Evolutionary conservation across 2,888 invertebrate species (phyloP).

Genomic region (Dryomyza anilis): DNA sequence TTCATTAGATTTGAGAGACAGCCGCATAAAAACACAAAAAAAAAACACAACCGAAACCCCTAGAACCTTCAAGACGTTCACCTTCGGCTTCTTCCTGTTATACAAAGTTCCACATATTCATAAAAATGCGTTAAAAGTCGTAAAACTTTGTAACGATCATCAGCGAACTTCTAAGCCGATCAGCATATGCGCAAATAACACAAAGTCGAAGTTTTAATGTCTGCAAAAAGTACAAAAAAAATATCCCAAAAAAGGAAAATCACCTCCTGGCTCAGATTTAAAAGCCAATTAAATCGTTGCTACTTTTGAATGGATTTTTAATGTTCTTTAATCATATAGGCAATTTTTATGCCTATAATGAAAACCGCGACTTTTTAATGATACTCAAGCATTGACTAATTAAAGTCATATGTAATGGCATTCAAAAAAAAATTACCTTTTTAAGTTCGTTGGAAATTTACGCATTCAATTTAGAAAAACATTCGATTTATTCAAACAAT

Average conservation of each 20-base stretch:
- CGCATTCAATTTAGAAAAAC: no score
- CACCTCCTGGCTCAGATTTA: no score
- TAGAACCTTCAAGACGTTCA: neutral
- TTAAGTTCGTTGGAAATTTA: no score
- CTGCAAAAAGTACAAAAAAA: neutral
- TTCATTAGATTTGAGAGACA: conserved; percentile 5
- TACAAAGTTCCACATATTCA: conserved; percentile 17
- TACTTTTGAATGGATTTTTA: conserved; percentile 17
- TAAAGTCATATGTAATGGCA: no score
- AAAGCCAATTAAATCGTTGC: neutral
- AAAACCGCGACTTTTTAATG: no score
- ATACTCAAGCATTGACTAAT: no score
- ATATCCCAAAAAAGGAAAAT: no score
- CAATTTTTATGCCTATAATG: no score
- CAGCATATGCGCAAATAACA: neutral
- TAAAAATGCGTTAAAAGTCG: conserved; percentile 10
- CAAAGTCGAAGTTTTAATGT: neutral
- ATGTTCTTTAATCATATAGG: conserved; percentile 12
- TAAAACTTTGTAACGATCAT: conserved; percentile 29
- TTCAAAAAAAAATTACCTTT: no score
- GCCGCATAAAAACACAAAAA: neutral
- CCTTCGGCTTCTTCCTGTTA: neutral
- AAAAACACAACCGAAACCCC: neutral
- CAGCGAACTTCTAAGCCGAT: conserved; percentile 24
- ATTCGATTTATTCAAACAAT: no score